Percentiles rank a stretch among this genome's conserved stretches.
These are phyloP conservation scores for Halcyon badia DNA, from an alignment of 2,797 vertebrate species.

Conservation along the genomic window DNA sequence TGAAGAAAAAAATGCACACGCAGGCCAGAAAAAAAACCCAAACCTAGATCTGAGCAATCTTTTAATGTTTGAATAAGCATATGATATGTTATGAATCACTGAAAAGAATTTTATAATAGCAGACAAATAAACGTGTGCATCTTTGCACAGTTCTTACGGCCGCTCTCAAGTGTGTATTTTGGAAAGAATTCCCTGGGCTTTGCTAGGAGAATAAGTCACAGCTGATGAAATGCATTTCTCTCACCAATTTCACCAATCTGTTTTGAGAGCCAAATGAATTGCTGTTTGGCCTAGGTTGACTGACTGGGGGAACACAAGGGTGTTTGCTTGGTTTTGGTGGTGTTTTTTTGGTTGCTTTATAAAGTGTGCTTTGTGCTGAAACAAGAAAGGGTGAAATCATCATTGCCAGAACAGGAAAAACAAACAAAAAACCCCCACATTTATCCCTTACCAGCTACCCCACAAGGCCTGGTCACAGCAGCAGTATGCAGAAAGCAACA, in stretches of 20 bases:
- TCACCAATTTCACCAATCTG: background rate
- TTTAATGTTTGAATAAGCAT: background rate
- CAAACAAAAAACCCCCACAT: background rate
- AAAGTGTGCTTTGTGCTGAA: background rate
- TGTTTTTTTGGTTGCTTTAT: background rate
- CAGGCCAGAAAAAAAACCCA: background rate
- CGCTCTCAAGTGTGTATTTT: background rate
- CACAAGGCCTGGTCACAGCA: background rate
- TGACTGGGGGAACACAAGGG: background rate
- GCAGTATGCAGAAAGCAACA: accelerated
- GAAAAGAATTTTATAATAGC: background rate
- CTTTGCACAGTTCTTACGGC: accelerated
- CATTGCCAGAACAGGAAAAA: background rate
- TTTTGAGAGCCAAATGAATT: background rate
- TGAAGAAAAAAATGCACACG: background rate
- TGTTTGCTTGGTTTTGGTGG: background rate
- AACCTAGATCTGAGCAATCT: background rate
- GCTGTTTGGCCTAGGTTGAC: background rate
- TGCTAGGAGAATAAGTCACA: background rate
- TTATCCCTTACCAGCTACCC: background rate
- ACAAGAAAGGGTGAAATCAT: background rate
- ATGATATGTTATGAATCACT: background rate
- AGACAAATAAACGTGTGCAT: background rate
- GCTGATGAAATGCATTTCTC: background rate
- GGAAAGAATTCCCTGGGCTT: background rate